These are phyloP conservation scores for Lobophora halterata DNA, from an alignment of 2,888 invertebrate genomes.

Conservation along the genomic window DNA sequence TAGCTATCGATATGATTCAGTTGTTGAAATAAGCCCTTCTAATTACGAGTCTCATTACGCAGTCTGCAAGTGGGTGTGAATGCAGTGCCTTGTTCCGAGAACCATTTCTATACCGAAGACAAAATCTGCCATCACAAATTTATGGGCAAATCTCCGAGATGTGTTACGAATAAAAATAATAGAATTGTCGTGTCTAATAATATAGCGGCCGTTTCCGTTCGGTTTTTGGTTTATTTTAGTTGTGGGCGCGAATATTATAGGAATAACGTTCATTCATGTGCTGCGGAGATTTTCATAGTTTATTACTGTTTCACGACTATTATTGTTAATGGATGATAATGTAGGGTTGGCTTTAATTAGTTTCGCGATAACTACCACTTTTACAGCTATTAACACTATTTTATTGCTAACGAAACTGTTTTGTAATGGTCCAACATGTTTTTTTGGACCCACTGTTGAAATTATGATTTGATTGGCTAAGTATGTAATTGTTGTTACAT, in stretches of 20 bases:
- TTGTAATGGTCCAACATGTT: slow-evolving; percentile 38
- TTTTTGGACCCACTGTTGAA: slow-evolving; percentile 28
- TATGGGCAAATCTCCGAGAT: slow-evolving; percentile 74
- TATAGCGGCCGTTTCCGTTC: slow-evolving; percentile 77
- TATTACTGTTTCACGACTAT: slow-evolving; percentile 45
- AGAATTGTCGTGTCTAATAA: slow-evolving; percentile 80
- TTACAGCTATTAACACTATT: slow-evolving; percentile 51
- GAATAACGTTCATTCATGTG: slow-evolving; percentile 63
- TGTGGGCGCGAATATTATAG: slow-evolving; percentile 74
- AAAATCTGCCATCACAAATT: slow-evolving; percentile 64
- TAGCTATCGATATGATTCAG: slow-evolving; percentile 27
- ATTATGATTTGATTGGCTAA: slow-evolving; percentile 33
- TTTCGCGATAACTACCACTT: slow-evolving; percentile 49
- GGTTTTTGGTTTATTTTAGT: slow-evolving; percentile 75
- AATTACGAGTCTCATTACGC: slow-evolving; percentile 50
- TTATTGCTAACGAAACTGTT: slow-evolving; percentile 49
- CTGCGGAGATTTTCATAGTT: slow-evolving; percentile 50
- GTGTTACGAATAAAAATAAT: slow-evolving; percentile 81
- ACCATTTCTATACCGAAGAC: slow-evolving; percentile 54
- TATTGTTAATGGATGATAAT: slow-evolving; percentile 57
- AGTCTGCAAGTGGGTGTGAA: slow-evolving; percentile 62
- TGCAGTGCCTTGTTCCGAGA: slow-evolving; percentile 57
- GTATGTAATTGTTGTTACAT: slow-evolving; percentile 34
- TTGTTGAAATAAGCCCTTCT: slow-evolving; percentile 27
- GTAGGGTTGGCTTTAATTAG: slow-evolving; percentile 53